Percentiles rank a stretch among this genome's conserved stretches.
phyloP scores from a whole-genome alignment of 2,888 invertebrate species.

The Cephalotes varians region DNA sequence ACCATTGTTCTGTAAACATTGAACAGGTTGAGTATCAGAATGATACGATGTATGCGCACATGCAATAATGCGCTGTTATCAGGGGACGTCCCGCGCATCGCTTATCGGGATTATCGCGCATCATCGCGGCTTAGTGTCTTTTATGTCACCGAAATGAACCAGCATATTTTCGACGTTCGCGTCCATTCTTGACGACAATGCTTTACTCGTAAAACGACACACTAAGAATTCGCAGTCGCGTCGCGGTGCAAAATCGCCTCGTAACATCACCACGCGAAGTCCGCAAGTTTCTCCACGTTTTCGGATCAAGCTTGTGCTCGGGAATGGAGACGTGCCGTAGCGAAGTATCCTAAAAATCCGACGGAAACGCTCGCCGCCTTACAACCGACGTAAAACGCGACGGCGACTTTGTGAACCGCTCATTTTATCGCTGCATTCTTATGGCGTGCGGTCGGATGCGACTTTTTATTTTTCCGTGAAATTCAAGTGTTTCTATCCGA shows the following conservation, averaged over 20 bases:
- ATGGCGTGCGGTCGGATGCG: slow-evolving; percentile 16
- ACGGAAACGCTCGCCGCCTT: slow-evolving; percentile 16
- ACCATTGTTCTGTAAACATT: background rate
- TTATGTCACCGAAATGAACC: slow-evolving; percentile 58
- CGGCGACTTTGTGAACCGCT: slow-evolving; percentile 34
- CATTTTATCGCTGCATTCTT: slow-evolving; percentile 20
- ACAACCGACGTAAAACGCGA: slow-evolving; percentile 35
- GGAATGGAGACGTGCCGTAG: slow-evolving; percentile 15
- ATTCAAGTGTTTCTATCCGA: slow-evolving; percentile 11
- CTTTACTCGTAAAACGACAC: slow-evolving; percentile 24
- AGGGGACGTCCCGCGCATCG: slow-evolving; percentile 63
- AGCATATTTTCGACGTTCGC: slow-evolving; percentile 56
- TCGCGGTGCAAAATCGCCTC: slow-evolving; percentile 5
- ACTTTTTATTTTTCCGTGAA: slow-evolving; percentile 24
- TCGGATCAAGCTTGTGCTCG: slow-evolving; percentile 9
- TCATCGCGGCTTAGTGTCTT: slow-evolving; percentile 63
- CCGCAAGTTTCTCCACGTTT: slow-evolving; percentile 21
- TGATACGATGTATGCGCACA: slow-evolving; percentile 56
- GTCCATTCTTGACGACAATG: background rate
- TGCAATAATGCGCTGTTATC: slow-evolving; percentile 68
- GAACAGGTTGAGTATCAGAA: slow-evolving; percentile 62
- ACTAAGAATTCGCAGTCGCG: slow-evolving; percentile 14
- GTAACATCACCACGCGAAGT: background rate
- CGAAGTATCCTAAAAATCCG: slow-evolving; percentile 35
- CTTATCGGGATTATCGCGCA: slow-evolving; percentile 61